Evolutionary conservation across 2,888 invertebrate species (phyloP), one percentile per base, ranked within the genome.

Genomic region (Keiferia lycopersicella): DNA sequence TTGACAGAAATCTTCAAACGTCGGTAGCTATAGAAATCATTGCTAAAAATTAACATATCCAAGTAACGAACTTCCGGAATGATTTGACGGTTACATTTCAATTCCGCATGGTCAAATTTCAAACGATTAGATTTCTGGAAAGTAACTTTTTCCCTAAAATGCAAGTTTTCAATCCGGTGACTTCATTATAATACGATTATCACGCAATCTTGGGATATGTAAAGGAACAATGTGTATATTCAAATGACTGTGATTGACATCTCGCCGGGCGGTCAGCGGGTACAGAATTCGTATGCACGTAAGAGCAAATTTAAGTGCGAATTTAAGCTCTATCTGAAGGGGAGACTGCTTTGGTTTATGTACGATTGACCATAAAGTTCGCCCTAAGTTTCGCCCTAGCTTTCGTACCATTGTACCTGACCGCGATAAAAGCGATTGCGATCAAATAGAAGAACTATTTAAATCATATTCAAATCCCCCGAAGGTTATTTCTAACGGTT

Each of bases 221-320:
- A 83, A 85, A 78, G 80, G 81, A 82, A 86, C 82, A 86, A 86
- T 84, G 80, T 83, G 74, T 80, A 39, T 88, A 90, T 91, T 91
- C 86, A 91, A 91, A 91, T 86, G 82, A 75, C 64, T 74, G 79
- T 88, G 90, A 91, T 91, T 91, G 91, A 91, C 91, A 89, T 88
- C 88, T 84, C 91, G 73, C 85, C 86, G 75, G 91, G 91, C 86
- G 87, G 79, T 77, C 81, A 61, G 78, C 75, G 67, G 68, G 60
- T 22, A 53, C 12, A 12, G 14, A 22, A 26, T 1, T 22, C 22
- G 66, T n/a, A 64, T 61, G 62, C 65, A 64, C 68, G 64, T 66
- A n/a, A 53, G 22, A 53, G 20, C 4, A 20, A 0, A 14, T 22
- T 12, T 53, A 12, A 22, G 20, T 53, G 51, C 51, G 26, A 53